These are phyloP conservation scores for Macrotis lagotis DNA, from an alignment of 2,113 vertebrate species.

Conservation along the genomic window DNA sequence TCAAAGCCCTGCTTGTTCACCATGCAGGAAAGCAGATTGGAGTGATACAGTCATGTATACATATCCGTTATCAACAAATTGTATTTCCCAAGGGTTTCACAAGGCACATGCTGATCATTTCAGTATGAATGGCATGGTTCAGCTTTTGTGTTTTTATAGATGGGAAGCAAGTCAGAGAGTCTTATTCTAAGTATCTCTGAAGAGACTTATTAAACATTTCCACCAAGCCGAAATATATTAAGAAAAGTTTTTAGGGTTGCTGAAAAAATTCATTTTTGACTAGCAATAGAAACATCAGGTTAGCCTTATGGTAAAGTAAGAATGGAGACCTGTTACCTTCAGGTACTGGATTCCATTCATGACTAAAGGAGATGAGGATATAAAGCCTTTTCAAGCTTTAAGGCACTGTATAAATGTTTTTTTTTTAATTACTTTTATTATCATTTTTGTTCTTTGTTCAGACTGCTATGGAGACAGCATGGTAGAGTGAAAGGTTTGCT, in stretches of 20 bases:
- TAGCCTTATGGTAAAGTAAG: background rate
- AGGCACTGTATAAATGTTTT: background rate
- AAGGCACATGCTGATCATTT: background rate
- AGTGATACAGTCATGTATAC: background rate
- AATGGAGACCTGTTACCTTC: background rate
- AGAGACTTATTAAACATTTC: background rate
- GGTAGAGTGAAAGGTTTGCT: background rate
- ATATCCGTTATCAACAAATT: background rate
- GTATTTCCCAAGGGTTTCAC: background rate
- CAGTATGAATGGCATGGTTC: background rate
- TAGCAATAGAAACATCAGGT: background rate
- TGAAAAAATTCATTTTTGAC: slow-evolving; percentile 15
- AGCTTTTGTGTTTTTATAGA: background rate
- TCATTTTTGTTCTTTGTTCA: background rate
- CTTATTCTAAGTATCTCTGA: background rate
- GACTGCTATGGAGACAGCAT: background rate
- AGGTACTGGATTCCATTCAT: background rate
- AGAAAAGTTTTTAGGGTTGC: slow-evolving; percentile 1
- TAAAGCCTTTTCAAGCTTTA: background rate
- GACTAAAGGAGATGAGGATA: background rate
- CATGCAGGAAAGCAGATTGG: background rate
- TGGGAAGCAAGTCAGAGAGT: background rate
- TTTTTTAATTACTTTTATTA: background rate
- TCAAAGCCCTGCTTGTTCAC: background rate
- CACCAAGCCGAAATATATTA: slow-evolving; percentile 11